These are phyloP conservation scores for Piezodorus guildinii DNA, from an alignment of 1,140 invertebrate species.

Conservation along the genomic window DNA sequence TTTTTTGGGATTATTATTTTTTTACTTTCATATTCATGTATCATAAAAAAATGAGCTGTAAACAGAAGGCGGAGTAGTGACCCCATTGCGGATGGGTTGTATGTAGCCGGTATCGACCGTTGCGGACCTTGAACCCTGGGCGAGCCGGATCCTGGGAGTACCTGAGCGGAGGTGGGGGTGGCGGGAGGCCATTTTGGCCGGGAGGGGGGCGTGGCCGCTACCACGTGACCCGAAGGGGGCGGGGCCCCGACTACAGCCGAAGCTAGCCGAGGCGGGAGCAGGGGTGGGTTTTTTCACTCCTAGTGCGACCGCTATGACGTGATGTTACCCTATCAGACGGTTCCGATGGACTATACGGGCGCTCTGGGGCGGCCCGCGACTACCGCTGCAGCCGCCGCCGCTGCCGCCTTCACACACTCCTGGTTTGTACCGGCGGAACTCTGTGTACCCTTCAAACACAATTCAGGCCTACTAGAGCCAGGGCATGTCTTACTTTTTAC, in stretches of 20 bases:
- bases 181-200: conserved; percentile 16
- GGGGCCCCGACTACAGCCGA: conserved; percentile 5
- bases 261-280: background rate
- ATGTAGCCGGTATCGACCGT: conserved; percentile 2
- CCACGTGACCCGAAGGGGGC: background rate
- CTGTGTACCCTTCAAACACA: conserved; percentile 71
- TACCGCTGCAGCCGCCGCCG: conserved; percentile 77
- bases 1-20: too few species aligned
- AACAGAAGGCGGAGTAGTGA: too few species aligned
- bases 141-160: background rate
- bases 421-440: conserved; percentile 86
- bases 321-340: conserved; percentile 78
- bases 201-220: background rate
- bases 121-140: conserved; percentile 8
- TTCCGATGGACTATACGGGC: conserved; percentile 72
- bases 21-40: too few species aligned
- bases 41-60: too few species aligned
- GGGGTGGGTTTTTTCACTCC: conserved; percentile 12
- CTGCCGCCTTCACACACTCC: conserved; percentile 68
- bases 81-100: background rate
- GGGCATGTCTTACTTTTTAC: conserved; percentile 67
- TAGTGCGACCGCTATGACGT: background rate
- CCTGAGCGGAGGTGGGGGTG: background rate
- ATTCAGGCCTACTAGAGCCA: conserved; percentile 72
- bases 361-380: conserved; percentile 71